Conservation (phyloP, 2,888 invertebrate genomes). For the Lycocerus yunnanus region DNA sequence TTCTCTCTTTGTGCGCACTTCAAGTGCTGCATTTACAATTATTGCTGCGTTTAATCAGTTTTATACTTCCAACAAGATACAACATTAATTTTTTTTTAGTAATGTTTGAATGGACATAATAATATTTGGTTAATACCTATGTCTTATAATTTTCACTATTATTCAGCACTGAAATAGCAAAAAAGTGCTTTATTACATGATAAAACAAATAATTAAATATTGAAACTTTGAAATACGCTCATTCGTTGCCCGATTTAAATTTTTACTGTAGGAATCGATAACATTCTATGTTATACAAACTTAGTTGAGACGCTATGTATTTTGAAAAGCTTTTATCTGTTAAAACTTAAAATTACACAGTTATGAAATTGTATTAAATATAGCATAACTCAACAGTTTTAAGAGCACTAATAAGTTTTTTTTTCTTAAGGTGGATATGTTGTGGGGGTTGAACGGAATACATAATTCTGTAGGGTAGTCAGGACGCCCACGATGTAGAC, state of each 20-base stretch:
- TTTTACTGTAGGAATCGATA: neutral
- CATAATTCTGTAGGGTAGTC: constrained; percentile 27
- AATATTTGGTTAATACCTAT: neutral
- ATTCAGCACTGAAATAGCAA: neutral
- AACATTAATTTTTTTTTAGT: neutral
- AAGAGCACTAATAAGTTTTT: neutral
- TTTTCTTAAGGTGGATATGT: neutral
- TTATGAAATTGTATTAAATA: neutral
- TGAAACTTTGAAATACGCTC: neutral
- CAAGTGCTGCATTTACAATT: neutral
- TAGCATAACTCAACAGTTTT: neutral
- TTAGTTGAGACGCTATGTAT: neutral
- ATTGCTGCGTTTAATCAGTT: neutral
- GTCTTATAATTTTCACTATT: neutral
- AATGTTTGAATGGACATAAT: neutral
- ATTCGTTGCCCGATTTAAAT: neutral
- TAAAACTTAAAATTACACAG: neutral
- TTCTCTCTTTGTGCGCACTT: no score
- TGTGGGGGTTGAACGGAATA: neutral
- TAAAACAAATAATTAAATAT: neutral
- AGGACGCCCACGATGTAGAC: constrained; percentile 38
- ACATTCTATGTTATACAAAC: neutral
- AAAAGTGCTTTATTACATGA: neutral
- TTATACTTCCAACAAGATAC: neutral
- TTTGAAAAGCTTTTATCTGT: neutral